These are phyloP conservation scores for Morphnarchus princeps DNA, from an alignment of 2,113 vertebrate genomes.

Conservation along the genomic window DNA sequence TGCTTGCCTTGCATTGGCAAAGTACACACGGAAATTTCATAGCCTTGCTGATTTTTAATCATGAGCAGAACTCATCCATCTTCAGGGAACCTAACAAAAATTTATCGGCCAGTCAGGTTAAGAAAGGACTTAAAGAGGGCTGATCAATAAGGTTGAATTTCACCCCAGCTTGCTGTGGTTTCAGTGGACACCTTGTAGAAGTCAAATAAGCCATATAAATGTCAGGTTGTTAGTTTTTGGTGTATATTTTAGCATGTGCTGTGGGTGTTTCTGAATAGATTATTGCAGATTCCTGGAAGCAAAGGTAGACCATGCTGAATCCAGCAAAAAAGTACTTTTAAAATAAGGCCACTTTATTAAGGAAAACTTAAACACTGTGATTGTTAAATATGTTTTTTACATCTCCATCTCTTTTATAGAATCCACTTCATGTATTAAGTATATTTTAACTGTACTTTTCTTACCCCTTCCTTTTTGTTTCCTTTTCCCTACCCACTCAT, in stretches of 20 bases:
- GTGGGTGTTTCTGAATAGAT: neutral
- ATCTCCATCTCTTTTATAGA: neutral
- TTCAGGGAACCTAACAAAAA: neutral
- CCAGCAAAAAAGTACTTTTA: neutral
- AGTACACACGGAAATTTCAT: neutral
- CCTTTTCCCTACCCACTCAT: neutral
- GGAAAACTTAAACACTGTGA: neutral
- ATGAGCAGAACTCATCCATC: neutral
- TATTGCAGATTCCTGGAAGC: neutral
- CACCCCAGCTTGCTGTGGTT: neutral
- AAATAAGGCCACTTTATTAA: neutral
- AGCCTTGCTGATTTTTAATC: conserved; percentile 1
- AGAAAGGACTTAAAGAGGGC: neutral
- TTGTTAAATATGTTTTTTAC: neutral
- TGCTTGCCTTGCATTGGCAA: neutral
- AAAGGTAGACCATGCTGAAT: neutral
- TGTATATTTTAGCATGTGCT: neutral
- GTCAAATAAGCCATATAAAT: neutral
- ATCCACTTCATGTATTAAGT: neutral
- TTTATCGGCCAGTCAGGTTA: neutral
- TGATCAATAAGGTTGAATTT: neutral
- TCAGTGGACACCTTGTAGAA: neutral
- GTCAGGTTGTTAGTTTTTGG: neutral
- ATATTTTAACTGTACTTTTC: neutral
- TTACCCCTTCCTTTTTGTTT: neutral